Conservation (phyloP, 1,140 invertebrate genomes). For the Muscidifurax raptorellus region DNA sequence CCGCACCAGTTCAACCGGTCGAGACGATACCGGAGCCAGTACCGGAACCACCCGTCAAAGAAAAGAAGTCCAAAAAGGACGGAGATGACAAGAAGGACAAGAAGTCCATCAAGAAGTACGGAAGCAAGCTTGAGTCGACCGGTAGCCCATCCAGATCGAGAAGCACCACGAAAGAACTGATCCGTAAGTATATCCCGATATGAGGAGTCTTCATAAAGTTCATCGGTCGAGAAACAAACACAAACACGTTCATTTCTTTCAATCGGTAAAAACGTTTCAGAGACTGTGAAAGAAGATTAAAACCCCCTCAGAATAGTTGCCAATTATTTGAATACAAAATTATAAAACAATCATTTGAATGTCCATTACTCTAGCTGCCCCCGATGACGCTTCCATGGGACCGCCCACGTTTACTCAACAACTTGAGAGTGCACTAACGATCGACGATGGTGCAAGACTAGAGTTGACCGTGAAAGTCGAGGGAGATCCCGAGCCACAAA, state of each 20-base stretch:
- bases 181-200: slow-evolving; percentile 82
- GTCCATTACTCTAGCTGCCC: slow-evolving; percentile 79
- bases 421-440: slow-evolving; percentile 79
- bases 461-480: slow-evolving; percentile 86
- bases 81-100: slow-evolving; percentile 67
- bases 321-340: neutral
- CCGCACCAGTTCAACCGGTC: neutral
- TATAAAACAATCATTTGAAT: slow-evolving; percentile 16
- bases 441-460: slow-evolving; percentile 89
- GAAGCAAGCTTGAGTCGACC: slow-evolving; percentile 82
- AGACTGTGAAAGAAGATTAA: too few species aligned
- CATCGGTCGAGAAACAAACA: too few species aligned
- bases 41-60: slow-evolving; percentile 18
- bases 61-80: slow-evolving; percentile 25
- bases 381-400: slow-evolving; percentile 89
- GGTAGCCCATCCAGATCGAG: slow-evolving; percentile 88
- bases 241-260: too few species aligned
- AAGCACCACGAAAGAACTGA: slow-evolving; percentile 92
- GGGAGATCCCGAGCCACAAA: slow-evolving; percentile 93
- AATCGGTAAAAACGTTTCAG: too few species aligned
- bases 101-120: slow-evolving; percentile 85
- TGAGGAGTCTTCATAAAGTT: too few species aligned
- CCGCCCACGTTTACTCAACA: slow-evolving; percentile 87
- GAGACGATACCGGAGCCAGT: slow-evolving; percentile 20
- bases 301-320: too few species aligned